phyloP scores from a whole-genome alignment of 2,888 invertebrate species.

The Cheilosia soror region DNA sequence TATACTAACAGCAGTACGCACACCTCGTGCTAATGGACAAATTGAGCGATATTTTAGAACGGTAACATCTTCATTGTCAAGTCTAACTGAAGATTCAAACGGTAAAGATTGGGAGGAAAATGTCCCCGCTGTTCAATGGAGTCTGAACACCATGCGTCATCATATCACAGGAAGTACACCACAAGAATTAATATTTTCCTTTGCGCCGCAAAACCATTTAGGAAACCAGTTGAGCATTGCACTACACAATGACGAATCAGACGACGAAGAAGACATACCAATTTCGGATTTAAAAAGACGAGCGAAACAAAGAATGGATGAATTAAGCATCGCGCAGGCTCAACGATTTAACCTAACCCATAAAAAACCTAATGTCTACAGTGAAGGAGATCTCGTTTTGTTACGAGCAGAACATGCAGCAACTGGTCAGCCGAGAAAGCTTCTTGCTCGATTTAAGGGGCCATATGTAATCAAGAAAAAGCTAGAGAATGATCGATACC shows the following conservation, averaged over 20 bases:
- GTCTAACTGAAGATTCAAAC: slow-evolving; percentile 33
- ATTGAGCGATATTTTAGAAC: slow-evolving; percentile 56
- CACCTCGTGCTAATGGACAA: slow-evolving; percentile 67
- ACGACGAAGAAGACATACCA: slow-evolving; percentile 3
- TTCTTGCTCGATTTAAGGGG: neutral
- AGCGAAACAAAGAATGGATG: neutral
- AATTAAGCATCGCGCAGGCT: neutral
- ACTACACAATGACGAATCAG: neutral
- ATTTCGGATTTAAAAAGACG: neutral
- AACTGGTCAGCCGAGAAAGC: neutral
- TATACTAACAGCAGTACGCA: slow-evolving; percentile 50
- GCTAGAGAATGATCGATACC: neutral
- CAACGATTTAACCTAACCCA: neutral
- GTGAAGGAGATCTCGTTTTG: neutral
- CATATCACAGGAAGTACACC: slow-evolving; percentile 39
- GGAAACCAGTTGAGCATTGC: neutral
- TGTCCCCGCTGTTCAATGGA: slow-evolving; percentile 52
- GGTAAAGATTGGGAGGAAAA: slow-evolving; percentile 67
- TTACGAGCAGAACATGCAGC: neutral
- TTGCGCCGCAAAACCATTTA: slow-evolving; percentile 39
- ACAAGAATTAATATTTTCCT: slow-evolving; percentile 49
- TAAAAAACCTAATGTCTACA: neutral
- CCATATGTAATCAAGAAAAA: neutral
- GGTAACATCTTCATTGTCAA: slow-evolving; percentile 32
- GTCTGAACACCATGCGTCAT: slow-evolving; percentile 55